Conservation (phyloP, 1,140 invertebrate species). For the Himalopsyche phryganea region DNA sequence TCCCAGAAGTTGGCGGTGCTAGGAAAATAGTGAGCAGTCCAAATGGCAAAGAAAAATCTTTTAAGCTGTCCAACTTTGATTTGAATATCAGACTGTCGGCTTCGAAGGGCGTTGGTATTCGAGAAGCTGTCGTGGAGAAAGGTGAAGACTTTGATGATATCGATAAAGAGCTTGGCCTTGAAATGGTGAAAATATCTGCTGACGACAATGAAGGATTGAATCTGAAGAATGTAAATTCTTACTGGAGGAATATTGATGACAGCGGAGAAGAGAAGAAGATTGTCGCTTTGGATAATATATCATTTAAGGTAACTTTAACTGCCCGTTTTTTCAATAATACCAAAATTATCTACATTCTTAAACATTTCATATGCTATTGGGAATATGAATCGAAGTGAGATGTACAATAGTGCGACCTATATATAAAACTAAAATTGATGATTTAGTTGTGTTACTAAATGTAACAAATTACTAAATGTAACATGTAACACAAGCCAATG, state of each 20-base stretch:
- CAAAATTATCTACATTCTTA: too few species aligned
- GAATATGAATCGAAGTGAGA: too few species aligned
- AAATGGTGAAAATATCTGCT: background rate
- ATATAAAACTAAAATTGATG: too few species aligned
- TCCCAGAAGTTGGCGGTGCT: constrained; percentile 51
- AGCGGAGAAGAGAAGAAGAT: constrained; percentile 33
- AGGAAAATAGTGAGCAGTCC: background rate
- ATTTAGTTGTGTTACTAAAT: too few species aligned
- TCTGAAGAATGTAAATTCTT: constrained; percentile 14
- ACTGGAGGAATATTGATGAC: constrained; percentile 34
- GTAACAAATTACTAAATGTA: too few species aligned
- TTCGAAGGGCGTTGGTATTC: too few species aligned
- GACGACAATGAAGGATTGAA: background rate
- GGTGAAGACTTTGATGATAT: background rate
- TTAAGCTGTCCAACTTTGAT: constrained; percentile 4
- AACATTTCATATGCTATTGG: too few species aligned
- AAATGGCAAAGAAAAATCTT: background rate
- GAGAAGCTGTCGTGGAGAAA: background rate
- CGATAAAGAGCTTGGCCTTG: background rate
- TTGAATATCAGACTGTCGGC: constrained; percentile 11
- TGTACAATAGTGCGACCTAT: too few species aligned
- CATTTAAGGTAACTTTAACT: constrained; percentile 36
- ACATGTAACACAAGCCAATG: too few species aligned
- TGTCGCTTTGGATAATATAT: constrained; percentile 41
- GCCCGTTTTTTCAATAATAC: too few species aligned